Conservation (phyloP, 53 echinoderm and acorn worm species). For the Crossaster papposus region DNA sequence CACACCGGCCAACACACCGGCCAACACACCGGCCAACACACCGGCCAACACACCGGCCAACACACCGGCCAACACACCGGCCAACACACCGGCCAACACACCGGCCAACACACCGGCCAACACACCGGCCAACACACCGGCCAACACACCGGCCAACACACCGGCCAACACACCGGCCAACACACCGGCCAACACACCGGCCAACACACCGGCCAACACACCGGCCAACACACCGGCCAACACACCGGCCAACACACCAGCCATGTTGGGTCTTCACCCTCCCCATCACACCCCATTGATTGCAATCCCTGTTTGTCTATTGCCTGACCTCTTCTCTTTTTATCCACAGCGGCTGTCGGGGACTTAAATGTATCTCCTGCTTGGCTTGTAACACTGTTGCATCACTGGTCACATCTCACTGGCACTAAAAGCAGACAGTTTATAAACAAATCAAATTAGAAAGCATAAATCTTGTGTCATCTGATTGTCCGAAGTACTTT, state of each 20-base stretch:
- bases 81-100: not conserved
- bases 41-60: conserved; percentile 10
- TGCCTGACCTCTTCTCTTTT: conserved; percentile 65
- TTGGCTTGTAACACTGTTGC: conserved; percentile 9
- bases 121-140: not conserved
- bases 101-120: not conserved
- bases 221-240: not conserved
- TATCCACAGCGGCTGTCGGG: conserved; percentile 60
- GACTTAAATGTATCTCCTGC: conserved; percentile 43
- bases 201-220: not conserved
- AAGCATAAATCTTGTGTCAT: not conserved
- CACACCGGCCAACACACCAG: not conserved
- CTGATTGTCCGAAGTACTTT: not conserved
- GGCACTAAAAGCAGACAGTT: conserved; percentile 1
- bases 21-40: not conserved
- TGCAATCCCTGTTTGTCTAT: conserved; percentile 55
- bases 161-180: too few species aligned
- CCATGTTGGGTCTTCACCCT: conserved; percentile 42
- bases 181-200: not conserved
- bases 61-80: too few species aligned
- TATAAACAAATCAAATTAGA: not conserved
- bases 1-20: not conserved
- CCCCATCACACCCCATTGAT: conserved; percentile 47
- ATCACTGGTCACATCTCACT: not conserved
- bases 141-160: not conserved